Evolutionary conservation across 2,797 vertebrate genomes (phyloP), one percentile per base, ranked within the genome.

Genomic region (Ptychadena robeensis): DNA sequence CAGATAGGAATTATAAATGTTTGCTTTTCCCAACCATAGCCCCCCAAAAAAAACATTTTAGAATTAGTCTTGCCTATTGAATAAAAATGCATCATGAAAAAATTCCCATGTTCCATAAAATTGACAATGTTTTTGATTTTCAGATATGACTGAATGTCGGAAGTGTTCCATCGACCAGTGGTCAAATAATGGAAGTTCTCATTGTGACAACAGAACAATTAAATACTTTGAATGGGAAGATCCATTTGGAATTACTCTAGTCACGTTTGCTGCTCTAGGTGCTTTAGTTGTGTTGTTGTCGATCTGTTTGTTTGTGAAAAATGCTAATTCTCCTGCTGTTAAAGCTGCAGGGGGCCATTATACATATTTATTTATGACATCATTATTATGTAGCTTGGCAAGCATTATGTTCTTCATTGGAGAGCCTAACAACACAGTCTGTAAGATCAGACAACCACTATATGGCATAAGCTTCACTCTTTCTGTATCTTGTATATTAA

Each of bases 401-500:
- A 91, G 91, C n/a, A 89, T 92, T 7, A 67, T 89, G 3, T 86
- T 88, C 53, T 94, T 92, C 40, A 88, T 93, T 31, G 91, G 87
- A 7, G 77, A 35, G 59, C 92, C 92, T 4, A 88, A 2, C 3
- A 0, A 72, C 0, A 76, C 87, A 2, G 2, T 40, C 38, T 93
- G 93, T 79, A 73, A 66, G 15, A 87, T 91, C 18, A 90, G 89
- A 14, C 92, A 93, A 83, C 75, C 88, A 7, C 80, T 89, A 85
- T 93, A 91, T 4, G 90, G 86, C 3, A 81, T 93, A 15, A 91
- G 91, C 38, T 93, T 92, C 74, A 92, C 91, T n/a, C 79, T 93
- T 32, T 92, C 90, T 30, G 87, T 94, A 11, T 90, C 91, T 34
- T 93, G 91, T 66, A 88, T 92, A 57, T 84, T 93, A 0, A 85